phyloP scores from a whole-genome alignment of 1,140 invertebrate genomes.

The Sinonovacula constricta region DNA sequence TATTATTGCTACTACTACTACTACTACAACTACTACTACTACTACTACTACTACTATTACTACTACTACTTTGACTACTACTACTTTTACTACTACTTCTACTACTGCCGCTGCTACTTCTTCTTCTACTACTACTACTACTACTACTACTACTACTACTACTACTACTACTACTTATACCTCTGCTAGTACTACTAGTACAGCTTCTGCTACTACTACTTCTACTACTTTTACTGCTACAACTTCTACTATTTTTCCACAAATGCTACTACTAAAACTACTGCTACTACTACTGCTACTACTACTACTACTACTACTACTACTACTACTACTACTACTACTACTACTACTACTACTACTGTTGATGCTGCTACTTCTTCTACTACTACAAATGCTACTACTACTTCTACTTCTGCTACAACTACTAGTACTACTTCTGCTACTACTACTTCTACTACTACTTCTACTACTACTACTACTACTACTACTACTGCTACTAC shows the following conservation, averaged over 20 bases:
- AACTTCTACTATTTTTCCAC: too few relatives aligned
- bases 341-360: slow-evolving; percentile 23
- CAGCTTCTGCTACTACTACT: slow-evolving; percentile 33
- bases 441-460: too few relatives aligned
- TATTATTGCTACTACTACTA: slow-evolving; percentile 17
- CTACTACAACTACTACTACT: slow-evolving; percentile 17
- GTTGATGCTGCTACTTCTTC: background rate
- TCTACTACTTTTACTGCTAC: slow-evolving; percentile 15
- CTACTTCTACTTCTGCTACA: too few relatives aligned
- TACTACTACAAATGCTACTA: too few relatives aligned
- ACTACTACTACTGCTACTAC: slow-evolving; percentile 18
- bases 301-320: slow-evolving; percentile 18
- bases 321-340: slow-evolving; percentile 21
- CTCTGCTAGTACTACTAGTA: slow-evolving; percentile 24
- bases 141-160: slow-evolving; percentile 22
- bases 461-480: slow-evolving; percentile 40
- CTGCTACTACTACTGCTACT: background rate
- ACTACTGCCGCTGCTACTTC: slow-evolving; percentile 21
- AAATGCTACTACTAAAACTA: too few relatives aligned
- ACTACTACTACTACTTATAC: slow-evolving; percentile 39
- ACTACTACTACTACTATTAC: slow-evolving; percentile 34
- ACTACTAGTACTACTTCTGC: too few relatives aligned
- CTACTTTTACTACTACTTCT: background rate
- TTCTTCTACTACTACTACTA: slow-evolving; percentile 30
- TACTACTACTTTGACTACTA: too few relatives aligned